A percentile compares a stretch with the other conserved stretches of the same genome.
Conservation (phyloP, 2,797 vertebrate genomes). For the Galago senegalensis region DNA sequence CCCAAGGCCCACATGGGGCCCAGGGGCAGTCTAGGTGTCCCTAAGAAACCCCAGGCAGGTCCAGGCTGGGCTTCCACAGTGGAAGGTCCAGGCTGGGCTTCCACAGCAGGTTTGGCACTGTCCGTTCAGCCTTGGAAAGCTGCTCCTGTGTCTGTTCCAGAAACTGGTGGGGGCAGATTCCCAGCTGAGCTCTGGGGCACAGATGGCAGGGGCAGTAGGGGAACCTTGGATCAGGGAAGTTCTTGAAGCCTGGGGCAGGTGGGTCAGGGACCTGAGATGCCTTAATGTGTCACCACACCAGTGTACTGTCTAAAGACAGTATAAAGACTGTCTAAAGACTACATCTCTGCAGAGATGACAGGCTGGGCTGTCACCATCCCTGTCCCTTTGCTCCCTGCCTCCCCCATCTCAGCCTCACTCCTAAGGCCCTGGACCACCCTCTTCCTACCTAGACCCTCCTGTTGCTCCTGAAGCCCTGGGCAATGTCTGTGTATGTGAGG, state of each 20-base stretch:
- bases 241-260: neutral
- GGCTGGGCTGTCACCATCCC: rapidly evolving
- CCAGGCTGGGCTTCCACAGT: neutral
- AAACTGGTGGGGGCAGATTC: neutral
- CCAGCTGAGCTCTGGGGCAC: neutral
- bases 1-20: neutral
- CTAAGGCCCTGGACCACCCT: neutral
- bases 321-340: too few relatives aligned
- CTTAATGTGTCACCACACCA: neutral
- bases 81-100: neutral
- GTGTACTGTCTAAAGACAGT: neutral
- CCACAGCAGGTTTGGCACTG: neutral
- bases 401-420: neutral
- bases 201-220: too few relatives aligned
- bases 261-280: neutral
- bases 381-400: neutral
- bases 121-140: neutral
- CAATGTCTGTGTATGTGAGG: neutral
- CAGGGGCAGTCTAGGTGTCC: neutral
- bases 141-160: neutral
- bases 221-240: neutral
- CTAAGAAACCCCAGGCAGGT: neutral
- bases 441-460: rapidly evolving
- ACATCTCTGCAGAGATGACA: neutral
- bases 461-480: neutral